A percentile compares a stretch with the other conserved stretches of the same genome.
phyloP scores from a whole-genome alignment of 92 coral and sea anemone genomes.

The Scolanthus callimorphus region DNA sequence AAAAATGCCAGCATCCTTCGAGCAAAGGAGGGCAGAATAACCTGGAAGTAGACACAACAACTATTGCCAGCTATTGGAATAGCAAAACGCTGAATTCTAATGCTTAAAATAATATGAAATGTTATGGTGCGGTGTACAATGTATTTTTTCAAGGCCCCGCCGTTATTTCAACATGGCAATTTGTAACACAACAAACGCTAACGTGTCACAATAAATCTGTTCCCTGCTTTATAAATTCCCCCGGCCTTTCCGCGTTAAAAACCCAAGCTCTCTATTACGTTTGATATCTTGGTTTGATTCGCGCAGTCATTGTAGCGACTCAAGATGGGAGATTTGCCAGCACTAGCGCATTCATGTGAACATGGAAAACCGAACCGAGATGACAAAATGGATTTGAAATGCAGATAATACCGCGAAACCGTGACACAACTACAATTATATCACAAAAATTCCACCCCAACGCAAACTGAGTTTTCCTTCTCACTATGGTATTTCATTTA shows the following conservation, averaged over 20 bases:
- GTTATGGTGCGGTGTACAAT: no score
- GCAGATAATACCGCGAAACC: not conserved
- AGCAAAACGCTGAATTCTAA: no score
- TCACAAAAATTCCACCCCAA: not conserved
- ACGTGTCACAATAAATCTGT: conserved; percentile 16
- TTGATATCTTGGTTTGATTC: conserved; percentile 2
- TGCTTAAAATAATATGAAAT: no score
- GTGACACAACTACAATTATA: not conserved
- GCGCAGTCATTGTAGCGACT: conserved; percentile 1
- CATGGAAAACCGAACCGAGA: not conserved
- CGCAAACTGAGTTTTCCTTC: not conserved
- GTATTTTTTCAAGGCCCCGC: no score
- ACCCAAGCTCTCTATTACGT: conserved; percentile 9
- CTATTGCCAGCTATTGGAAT: no score
- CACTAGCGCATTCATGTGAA: conserved; percentile 35
- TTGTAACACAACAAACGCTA: not conserved
- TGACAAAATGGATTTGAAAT: not conserved
- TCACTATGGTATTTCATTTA: not conserved
- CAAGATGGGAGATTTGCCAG: conserved; percentile 2
- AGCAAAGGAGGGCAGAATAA: no score
- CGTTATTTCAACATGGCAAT: not conserved
- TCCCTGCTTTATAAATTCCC: conserved; percentile 3
- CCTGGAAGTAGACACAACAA: no score
- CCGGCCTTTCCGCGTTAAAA: not conserved
- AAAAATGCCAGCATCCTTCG: no score